Base-by-base conservation (phyloP, 2,113 vertebrate species). In the Elephas maximus region DNA sequence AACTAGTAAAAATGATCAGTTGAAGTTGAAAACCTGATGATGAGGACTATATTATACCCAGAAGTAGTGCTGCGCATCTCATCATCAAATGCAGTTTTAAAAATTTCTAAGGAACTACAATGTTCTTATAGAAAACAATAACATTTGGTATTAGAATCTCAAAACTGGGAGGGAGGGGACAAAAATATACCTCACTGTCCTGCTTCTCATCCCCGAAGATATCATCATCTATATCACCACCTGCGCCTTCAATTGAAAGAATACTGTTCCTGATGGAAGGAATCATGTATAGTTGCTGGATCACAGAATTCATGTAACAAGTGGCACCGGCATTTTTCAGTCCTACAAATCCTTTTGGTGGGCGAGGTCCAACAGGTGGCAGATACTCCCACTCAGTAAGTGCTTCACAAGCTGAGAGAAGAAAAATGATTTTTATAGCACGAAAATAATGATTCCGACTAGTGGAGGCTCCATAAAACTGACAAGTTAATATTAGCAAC, bases 231-330 rank as follows among this genome's bases (percentile, higher is more conserved):
- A 99, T 99, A 90, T 99, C 99, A 53, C 99, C 99, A 97, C 99
- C 99, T 2, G 99, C 99, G 97, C 99, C 99, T 98, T 99, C 99
- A 85, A 99, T 99, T 96, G 99, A 99, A 97, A 99, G 99, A 98
- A 99, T 99, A 97, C 99, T 99, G 24, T 99, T 99, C 96, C 99
- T 99, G 93, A 99, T 99, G 53, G 99, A 99, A 82, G 99, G 99
- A 98, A 99, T 99, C 99, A 99, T 99, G 98, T 99, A 99, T 33
- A 99, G 98, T 98, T 99, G 99, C 98, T 99, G 99, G 98, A 99
- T 99, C 95, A 99, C 99, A n/a, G 99, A 99, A 98, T 99, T 99
- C 99, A 99, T 99, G 86, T 99, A 99, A 98, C 99, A 99, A 90
- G 99, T 99, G 96, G 99, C 99, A 90, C 99, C 99, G 11, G 99